phyloP scores from a whole-genome alignment of 2,113 vertebrate genomes.

The Aleadryas rufinucha region DNA sequence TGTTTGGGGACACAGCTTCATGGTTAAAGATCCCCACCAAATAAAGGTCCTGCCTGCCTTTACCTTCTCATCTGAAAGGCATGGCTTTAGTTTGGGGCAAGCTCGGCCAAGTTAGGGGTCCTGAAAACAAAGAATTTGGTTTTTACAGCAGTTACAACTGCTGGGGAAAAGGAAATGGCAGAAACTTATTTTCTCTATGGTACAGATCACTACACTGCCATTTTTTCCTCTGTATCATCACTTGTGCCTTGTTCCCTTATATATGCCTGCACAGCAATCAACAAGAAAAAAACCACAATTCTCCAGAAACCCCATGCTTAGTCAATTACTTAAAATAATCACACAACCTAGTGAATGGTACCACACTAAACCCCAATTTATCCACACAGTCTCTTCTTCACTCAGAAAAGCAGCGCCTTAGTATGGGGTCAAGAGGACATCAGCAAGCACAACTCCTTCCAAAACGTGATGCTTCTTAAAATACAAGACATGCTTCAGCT shows the following conservation, averaged over 20 bases:
- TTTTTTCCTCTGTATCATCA: background rate
- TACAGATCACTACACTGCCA: background rate
- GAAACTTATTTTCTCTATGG: background rate
- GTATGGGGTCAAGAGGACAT: background rate
- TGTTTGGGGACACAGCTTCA: background rate
- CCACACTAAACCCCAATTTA: background rate
- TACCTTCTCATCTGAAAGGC: background rate
- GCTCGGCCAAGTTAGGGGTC: rapidly evolving
- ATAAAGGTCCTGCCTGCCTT: background rate
- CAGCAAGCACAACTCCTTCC: background rate
- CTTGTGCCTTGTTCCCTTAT: background rate
- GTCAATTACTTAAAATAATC: background rate
- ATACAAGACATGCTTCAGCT: background rate
- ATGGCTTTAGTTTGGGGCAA: background rate
- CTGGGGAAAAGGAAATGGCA: background rate
- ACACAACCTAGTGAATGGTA: background rate
- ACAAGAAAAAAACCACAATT: background rate
- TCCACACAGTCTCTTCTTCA: background rate
- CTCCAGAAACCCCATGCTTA: background rate
- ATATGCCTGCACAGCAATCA: rapidly evolving
- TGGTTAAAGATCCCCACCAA: background rate
- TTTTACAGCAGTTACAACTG: background rate
- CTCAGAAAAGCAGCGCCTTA: background rate
- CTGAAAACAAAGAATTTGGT: background rate
- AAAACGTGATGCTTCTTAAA: slow-evolving; percentile 7